These are phyloP conservation scores for Danio jaintianensis DNA, from an alignment of 2,797 vertebrate genomes.

Conservation along the genomic window DNA sequence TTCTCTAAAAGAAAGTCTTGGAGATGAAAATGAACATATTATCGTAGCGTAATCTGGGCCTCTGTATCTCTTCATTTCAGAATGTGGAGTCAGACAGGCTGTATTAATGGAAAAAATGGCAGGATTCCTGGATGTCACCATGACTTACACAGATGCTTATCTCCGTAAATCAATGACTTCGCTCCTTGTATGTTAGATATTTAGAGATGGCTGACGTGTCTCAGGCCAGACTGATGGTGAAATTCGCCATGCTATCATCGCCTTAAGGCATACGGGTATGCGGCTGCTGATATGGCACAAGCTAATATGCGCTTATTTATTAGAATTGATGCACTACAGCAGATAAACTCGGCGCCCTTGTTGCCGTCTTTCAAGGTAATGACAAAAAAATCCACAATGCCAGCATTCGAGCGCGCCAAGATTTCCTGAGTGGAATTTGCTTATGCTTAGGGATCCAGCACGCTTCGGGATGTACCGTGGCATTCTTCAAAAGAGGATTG, in stretches of 20 bases:
- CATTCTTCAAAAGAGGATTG: slow-evolving; percentile 57
- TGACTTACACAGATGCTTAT: slow-evolving; percentile 60
- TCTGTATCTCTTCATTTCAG: slow-evolving; percentile 47
- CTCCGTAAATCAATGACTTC: slow-evolving; percentile 54
- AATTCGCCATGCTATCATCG: slow-evolving; percentile 60
- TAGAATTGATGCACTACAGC: slow-evolving; percentile 71
- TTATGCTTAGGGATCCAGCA: slow-evolving; percentile 44
- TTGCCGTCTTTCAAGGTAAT: slow-evolving; percentile 76
- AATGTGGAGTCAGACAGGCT: slow-evolving; percentile 7
- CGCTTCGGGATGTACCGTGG: slow-evolving; percentile 56
- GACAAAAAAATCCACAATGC: slow-evolving; percentile 67
- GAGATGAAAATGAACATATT: slow-evolving; percentile 70
- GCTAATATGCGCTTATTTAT: slow-evolving; percentile 77
- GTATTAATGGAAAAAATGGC: slow-evolving; percentile 29
- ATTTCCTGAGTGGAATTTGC: slow-evolving; percentile 55
- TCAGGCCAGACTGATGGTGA: slow-evolving; percentile 59
- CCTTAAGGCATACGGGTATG: slow-evolving; percentile 70
- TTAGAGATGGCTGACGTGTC: slow-evolving; percentile 51
- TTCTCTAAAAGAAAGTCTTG: slow-evolving; percentile 57
- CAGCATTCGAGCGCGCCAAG: slow-evolving; percentile 45
- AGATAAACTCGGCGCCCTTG: slow-evolving; percentile 74
- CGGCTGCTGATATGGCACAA: slow-evolving; percentile 67
- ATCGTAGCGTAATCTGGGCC: slow-evolving; percentile 63
- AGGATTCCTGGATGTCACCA: slow-evolving; percentile 50
- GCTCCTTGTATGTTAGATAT: slow-evolving; percentile 56